phyloP scores from a whole-genome alignment of 2,797 vertebrate genomes.

The Nannoperca australis region DNA sequence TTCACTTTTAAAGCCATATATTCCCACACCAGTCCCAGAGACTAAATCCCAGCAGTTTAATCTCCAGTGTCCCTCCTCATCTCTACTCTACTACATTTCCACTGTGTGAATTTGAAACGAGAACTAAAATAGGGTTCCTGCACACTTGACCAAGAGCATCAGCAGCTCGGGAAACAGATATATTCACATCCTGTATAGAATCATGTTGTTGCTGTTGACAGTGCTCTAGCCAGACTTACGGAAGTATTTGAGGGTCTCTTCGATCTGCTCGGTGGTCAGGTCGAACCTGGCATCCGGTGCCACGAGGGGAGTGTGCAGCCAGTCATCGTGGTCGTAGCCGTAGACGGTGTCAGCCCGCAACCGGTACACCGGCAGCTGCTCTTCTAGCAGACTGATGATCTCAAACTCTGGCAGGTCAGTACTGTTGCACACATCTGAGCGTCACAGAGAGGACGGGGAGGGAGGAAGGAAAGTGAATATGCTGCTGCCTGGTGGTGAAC shows the following conservation, averaged over 20 bases:
- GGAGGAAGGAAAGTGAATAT: not conserved
- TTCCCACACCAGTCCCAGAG: not conserved
- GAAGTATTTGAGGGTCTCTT: slow-evolving; percentile 99
- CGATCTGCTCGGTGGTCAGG: slow-evolving; percentile 95
- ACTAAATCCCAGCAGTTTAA: slow-evolving; percentile 11
- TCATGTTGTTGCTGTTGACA: not conserved
- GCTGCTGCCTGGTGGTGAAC: not conserved
- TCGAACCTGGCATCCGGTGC: slow-evolving; percentile 91
- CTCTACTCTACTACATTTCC: not conserved
- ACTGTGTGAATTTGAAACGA: not conserved
- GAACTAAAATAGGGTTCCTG: not conserved
- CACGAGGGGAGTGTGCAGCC: slow-evolving; percentile 96
- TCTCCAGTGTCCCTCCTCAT: not conserved
- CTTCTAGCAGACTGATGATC: slow-evolving; percentile 98
- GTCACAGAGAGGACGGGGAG: not conserved
- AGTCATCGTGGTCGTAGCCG: slow-evolving; percentile 97
- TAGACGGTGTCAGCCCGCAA: slow-evolving; percentile 96
- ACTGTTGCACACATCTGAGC: slow-evolving; percentile 97
- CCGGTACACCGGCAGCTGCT: slow-evolving; percentile 96
- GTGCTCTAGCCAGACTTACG: slow-evolving; percentile 86
- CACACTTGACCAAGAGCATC: not conserved
- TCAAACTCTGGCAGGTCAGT: slow-evolving; percentile 98
- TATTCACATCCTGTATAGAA: not conserved
- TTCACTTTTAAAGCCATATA: not conserved
- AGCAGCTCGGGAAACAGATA: not conserved